Conservation (phyloP, 2,888 invertebrate species). For the Incurvaria masculella region DNA sequence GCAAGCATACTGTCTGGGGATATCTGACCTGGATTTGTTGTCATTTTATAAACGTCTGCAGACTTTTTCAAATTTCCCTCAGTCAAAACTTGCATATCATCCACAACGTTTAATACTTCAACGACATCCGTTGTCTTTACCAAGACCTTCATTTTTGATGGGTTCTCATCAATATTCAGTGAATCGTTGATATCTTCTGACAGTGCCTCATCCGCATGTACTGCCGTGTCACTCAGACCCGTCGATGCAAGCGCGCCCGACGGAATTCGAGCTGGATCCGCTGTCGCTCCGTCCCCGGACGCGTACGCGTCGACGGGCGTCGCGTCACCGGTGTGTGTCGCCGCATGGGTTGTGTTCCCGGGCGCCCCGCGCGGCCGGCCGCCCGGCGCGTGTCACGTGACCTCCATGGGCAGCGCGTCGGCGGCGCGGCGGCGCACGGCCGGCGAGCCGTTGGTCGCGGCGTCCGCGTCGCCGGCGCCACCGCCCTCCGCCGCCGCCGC, state of each 20-base stretch:
- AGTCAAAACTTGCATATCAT: no score
- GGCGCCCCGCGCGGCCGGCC: slow-evolving; percentile 8
- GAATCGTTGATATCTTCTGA: slow-evolving; percentile 5
- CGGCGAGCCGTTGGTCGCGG: slow-evolving; percentile 24
- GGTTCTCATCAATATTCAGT: no score
- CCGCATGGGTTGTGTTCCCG: slow-evolving; percentile 2
- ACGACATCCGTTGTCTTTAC: no score
- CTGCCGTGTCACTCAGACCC: slow-evolving; percentile 7
- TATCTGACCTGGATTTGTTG: no score
- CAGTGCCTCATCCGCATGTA: slow-evolving; percentile 4
- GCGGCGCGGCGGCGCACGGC: slow-evolving; percentile 25
- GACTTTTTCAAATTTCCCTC: no score
- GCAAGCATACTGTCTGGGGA: no score
- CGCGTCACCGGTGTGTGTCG: slow-evolving; percentile 11
- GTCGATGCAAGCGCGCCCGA: slow-evolving; percentile 3
- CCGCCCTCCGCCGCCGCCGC: no score
- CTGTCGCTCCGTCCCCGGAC: slow-evolving; percentile 4
- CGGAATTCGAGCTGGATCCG: slow-evolving; percentile 3
- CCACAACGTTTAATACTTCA: no score
- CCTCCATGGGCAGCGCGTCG: slow-evolving; percentile 45
- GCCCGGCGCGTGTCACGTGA: slow-evolving; percentile 39
- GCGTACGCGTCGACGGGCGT: background rate
- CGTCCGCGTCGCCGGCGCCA: slow-evolving; percentile 19
- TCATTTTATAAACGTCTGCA: no score
- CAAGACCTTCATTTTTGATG: no score